These are phyloP conservation scores for Sylvia atricapilla DNA, from an alignment of 2,113 vertebrate species.

Conservation along the genomic window DNA sequence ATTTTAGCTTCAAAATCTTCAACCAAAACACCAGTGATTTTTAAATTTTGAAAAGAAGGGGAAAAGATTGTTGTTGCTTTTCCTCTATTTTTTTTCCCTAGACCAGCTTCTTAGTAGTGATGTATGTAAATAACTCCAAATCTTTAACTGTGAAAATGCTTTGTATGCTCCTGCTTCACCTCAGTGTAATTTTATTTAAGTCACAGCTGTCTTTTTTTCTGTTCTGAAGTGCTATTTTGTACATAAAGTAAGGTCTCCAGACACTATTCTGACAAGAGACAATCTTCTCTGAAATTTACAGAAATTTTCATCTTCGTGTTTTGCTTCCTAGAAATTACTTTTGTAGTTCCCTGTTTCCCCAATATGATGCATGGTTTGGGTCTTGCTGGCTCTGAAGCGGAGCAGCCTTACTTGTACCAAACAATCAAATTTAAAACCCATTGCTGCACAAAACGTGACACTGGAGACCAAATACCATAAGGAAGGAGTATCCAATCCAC, in stretches of 20 bases:
- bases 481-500: slow-evolving; percentile 98
- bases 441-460: not conserved
- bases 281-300: not conserved
- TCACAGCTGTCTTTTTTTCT: not conserved
- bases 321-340: not conserved
- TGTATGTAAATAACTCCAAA: not conserved
- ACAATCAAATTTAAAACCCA: not conserved
- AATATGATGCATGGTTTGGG: not conserved
- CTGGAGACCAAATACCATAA: slow-evolving; percentile 82
- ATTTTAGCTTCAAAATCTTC: not conserved
- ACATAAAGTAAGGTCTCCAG: not conserved
- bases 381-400: not conserved
- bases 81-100: not conserved
- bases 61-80: not conserved
- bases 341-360: not conserved
- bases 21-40: not conserved
- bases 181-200: not conserved
- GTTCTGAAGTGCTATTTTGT: not conserved
- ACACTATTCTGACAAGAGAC: not conserved
- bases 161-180: not conserved
- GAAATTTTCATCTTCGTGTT: not conserved
- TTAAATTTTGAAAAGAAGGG: not conserved
- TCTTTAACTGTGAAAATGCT: not conserved
- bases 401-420: not conserved
- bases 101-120: not conserved